Evolutionary conservation across 2,888 invertebrate species (phyloP).

Genomic region (Erebia epiphron): DNA sequence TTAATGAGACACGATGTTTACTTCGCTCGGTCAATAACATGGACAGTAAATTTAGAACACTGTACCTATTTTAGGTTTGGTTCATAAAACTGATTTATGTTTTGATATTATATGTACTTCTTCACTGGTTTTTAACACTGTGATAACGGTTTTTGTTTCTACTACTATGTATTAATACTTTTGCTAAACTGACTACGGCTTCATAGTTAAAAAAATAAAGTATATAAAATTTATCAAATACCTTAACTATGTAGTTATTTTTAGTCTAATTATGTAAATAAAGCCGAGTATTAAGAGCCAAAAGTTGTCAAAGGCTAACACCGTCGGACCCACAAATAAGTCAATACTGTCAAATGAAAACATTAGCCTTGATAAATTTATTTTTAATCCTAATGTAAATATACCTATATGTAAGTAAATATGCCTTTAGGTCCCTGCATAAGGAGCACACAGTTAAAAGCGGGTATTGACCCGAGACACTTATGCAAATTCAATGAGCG

Average conservation of each 20-base stretch:
- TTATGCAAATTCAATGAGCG: conserved; percentile 69
- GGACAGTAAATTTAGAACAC: conserved; percentile 21
- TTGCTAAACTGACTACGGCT: not conserved
- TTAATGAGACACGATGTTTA: conserved; percentile 51
- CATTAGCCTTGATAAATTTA: not conserved
- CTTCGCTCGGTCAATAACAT: conserved; percentile 57
- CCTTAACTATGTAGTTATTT: too few relatives aligned
- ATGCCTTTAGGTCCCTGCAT: not conserved
- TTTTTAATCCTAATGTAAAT: not conserved
- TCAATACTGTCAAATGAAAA: too few relatives aligned
- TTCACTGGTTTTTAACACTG: conserved; percentile 20
- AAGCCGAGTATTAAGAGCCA: too few relatives aligned
- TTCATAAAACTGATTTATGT: conserved; percentile 20
- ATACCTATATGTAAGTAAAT: not conserved
- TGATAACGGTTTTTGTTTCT: not conserved
- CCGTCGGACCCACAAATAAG: too few relatives aligned
- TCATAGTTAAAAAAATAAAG: too few relatives aligned
- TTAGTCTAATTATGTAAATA: too few relatives aligned
- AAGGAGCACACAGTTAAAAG: conserved; percentile 20
- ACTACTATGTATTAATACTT: not conserved
- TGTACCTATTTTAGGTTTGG: conserved; percentile 23
- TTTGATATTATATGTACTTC: conserved; percentile 19
- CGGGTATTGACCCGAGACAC: conserved; percentile 65
- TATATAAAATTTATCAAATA: too few relatives aligned
- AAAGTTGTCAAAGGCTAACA: too few relatives aligned